Base-by-base conservation (phyloP, 2,797 vertebrate genomes). In the Helostoma temminkii region DNA sequence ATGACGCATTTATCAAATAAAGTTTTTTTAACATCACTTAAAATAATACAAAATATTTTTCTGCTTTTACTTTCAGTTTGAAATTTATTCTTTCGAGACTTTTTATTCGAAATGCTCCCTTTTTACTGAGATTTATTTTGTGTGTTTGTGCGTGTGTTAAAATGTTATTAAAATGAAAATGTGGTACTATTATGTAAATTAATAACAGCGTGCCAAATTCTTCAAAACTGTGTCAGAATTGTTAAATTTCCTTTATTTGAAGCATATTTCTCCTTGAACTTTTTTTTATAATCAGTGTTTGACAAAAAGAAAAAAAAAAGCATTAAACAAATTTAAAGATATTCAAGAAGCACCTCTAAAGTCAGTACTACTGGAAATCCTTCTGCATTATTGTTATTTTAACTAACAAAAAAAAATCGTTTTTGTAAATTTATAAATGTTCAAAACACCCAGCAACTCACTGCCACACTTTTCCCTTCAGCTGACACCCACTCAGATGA, bases 351-450 rank as follows among this genome's bases (percentile, higher is more conserved):
- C 22, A 1, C 2, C 6, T 6, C 9, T 10, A 12, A 43, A 18
- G 34, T 22, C 28, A 47, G 36, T 45, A 14, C 14, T 39, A 42
- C 6, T 64, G 11, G 2, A 19, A 21, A 3, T 32, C 9, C 36
- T 57, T 52, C 10, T 57, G 14, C 50, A 25, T 72, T 28, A 37
- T 0, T 47, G 9, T 30, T 41, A 36, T 69, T 65, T 25, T 21
- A 2, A 57, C 73, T 71, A n/a, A n/a, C n/a, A n/a, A n/a, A n/a
- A n/a, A n/a, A n/a, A n/a, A n/a, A n/a, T n/a, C n/a, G n/a, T n/a
- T n/a, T n/a, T n/a, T n/a, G n/a, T n/a, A n/a, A n/a, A n/a, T n/a
- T n/a, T n/a, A 10, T 21, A 14, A 37, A 22, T 58, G 52, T 71
- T 61, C 2, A 16, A 46, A 66, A 72, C 36, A 43, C 16, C 28